A percentile compares a stretch with the other conserved stretches of the same genome.
phyloP scores from a whole-genome alignment of 2,888 invertebrate species.

The Netelia inedita region DNA sequence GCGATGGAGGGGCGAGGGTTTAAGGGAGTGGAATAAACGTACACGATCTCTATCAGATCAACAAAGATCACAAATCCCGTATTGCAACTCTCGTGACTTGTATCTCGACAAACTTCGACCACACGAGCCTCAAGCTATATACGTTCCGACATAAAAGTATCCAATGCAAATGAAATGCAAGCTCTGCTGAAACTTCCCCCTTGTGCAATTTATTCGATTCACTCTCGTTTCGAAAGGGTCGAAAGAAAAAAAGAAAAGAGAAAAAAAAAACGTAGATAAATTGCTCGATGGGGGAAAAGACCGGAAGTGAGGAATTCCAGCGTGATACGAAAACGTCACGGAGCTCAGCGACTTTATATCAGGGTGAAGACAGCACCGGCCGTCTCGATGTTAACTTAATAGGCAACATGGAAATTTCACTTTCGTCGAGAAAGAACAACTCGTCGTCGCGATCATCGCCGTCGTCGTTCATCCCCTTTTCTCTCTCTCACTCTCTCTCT shows the following conservation, averaged over 20 bases:
- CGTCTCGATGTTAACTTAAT: background rate
- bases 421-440: conserved; percentile 49
- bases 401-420: conserved; percentile 46
- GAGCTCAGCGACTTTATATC: background rate
- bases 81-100: background rate
- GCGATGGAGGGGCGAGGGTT: background rate
- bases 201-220: background rate
- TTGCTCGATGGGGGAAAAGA: background rate
- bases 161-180: conserved; percentile 5
- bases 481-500: background rate
- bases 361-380: background rate
- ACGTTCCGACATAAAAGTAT: background rate
- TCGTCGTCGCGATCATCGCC: conserved; percentile 33
- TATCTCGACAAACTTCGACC: background rate
- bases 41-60: background rate
- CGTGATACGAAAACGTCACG: background rate
- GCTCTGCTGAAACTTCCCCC: background rate
- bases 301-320: background rate
- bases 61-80: background rate
- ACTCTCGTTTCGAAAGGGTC: background rate
- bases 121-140: background rate
- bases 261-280: background rate
- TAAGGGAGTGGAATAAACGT: background rate
- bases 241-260: background rate
- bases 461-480: conserved; percentile 14